Base-by-base conservation (phyloP, 2,113 vertebrate genomes). In the Limnothrissa miodon region DNA sequence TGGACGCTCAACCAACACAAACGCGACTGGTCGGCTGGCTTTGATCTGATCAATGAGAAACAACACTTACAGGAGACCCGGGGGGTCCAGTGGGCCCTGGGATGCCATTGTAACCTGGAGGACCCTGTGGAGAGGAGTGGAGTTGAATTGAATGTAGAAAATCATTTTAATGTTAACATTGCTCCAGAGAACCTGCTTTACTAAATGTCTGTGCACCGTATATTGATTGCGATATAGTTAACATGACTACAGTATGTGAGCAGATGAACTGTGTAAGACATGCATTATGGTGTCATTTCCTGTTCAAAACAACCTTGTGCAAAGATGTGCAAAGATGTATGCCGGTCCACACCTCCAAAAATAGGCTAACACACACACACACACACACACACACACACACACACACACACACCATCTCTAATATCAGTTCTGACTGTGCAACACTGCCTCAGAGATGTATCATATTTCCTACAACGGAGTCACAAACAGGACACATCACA, bases 1-100 rank as follows among this genome's bases (percentile, higher is more conserved):
- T 53, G 53, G 29, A 74, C 36, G 66, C 33, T 74, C 29, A 33
- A 15, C 33, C 33, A 36, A 36, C 66, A 74, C 66, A 74, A 33
- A 74, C 66, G 36, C 15, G 33, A 29, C 59, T 10, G 59, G 25
- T 8, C n/a, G 9, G n/a, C 59, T n/a, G 25, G 19, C 23, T 42
- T 17, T 53, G 66, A 9, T 5, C 6, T 9, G 82, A 21, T 21
- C 25, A 19, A 80, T 79, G 4, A 82, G 79, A 66, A 1, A 10
- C 11, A 39, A 15, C 51, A 80, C 92, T 91, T 92, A 95, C 94
- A 59, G 93, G 94, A 80, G 93, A 85, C 83, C 95, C 95, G 29
- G 93, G 92, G 21, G 94, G 93, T 53, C 95, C 95, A 0, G 95
- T 95, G 9, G 95, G 94, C 88, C 95, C 95, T 9, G 92, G 92